Conservation (phyloP, 2,888 invertebrate genomes). For the Mactromeris polynyma region DNA sequence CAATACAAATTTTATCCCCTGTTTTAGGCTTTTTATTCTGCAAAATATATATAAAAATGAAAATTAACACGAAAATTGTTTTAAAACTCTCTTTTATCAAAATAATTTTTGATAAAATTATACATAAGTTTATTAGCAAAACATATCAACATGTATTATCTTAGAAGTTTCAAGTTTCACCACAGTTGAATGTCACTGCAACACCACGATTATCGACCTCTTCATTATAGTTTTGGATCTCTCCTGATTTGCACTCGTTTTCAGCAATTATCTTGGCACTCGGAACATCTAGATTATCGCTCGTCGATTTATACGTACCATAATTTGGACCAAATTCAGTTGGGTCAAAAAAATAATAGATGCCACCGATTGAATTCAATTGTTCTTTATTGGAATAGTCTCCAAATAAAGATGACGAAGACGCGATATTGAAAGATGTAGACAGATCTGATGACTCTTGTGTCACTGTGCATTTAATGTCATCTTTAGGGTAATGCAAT, state of each 20-base stretch:
- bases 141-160: too few relatives aligned
- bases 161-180: not conserved
- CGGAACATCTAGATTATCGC: not conserved
- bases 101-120: too few relatives aligned
- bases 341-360: not conserved
- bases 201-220: not conserved
- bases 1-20: too few relatives aligned
- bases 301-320: conserved; percentile 18
- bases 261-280: not conserved
- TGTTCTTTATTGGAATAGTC: not conserved
- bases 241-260: not conserved
- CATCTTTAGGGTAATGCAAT: not conserved
- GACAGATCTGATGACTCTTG: not conserved
- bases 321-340: not conserved
- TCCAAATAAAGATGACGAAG: not conserved
- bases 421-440: not conserved
- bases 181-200: conserved; percentile 1
- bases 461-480: not conserved
- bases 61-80: too few relatives aligned
- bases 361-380: not conserved
- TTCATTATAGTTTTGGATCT: not conserved
- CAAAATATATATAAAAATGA: too few relatives aligned
- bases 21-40: too few relatives aligned
- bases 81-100: too few relatives aligned
- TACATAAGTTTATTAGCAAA: too few relatives aligned